Conservation (phyloP, 2,113 vertebrate species). For the Peromyscus leucopus region DNA sequence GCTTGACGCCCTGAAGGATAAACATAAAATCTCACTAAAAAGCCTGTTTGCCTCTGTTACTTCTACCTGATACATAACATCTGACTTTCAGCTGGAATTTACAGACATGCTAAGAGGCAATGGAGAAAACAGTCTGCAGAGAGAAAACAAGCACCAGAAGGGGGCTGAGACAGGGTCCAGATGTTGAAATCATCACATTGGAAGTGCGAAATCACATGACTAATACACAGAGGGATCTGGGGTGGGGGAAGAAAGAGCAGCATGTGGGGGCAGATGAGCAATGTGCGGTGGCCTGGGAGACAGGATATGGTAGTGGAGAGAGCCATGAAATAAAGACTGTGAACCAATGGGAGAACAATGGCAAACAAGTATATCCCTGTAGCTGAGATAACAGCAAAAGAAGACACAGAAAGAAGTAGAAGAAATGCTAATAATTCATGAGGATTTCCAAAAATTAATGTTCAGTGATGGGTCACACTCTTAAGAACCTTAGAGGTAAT, state of each 20-base stretch:
- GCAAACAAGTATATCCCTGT: neutral
- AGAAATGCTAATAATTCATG: neutral
- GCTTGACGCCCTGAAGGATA: neutral
- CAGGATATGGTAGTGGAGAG: neutral
- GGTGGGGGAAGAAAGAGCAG: neutral
- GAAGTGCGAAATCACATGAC: neutral
- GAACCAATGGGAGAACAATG: neutral
- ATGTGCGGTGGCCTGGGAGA: neutral
- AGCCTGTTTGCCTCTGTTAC: neutral
- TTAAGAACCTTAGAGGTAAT: neutral
- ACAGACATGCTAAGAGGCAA: neutral
- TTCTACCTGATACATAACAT: neutral
- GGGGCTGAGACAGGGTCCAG: neutral
- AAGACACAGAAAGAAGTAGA: neutral
- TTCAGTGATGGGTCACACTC: neutral
- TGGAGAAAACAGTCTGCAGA: neutral
- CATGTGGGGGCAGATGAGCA: neutral
- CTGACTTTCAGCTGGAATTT: conserved; percentile 1
- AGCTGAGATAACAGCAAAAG: neutral
- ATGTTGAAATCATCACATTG: neutral
- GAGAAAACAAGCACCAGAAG: neutral
- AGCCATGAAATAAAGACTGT: neutral
- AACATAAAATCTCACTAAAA: neutral
- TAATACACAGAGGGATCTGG: neutral
- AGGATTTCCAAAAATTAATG: neutral